A percentile compares a stretch with the other conserved stretches of the same genome.
These are phyloP conservation scores for Pitangus sulphuratus DNA, from an alignment of 2,797 vertebrate genomes.

Conservation along the genomic window DNA sequence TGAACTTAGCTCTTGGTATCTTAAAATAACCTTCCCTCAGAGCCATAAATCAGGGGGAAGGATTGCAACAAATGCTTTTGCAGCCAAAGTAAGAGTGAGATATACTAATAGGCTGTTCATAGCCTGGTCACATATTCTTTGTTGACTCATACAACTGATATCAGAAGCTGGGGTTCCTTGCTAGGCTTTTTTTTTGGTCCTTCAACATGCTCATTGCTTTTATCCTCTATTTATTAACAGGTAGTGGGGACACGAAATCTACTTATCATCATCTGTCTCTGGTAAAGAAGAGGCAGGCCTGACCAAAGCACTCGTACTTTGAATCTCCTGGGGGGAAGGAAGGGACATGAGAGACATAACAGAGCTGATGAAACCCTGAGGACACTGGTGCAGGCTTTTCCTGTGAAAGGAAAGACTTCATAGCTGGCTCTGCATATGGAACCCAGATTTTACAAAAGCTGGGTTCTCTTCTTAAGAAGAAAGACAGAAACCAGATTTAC, in stretches of 20 bases:
- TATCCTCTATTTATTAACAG: not conserved
- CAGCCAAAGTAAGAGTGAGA: not conserved
- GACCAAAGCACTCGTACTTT: not conserved
- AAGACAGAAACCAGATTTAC: conserved; percentile 53
- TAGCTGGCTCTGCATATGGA: conserved; percentile 66
- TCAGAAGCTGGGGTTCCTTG: not conserved
- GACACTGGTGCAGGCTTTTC: conserved; percentile 61
- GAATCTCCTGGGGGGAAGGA: conserved; percentile 17
- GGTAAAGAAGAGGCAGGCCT: not conserved
- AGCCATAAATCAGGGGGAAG: not conserved
- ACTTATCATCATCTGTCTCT: not conserved
- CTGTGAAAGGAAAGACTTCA: conserved; percentile 68
- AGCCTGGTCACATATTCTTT: not conserved
- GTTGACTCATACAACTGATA: not conserved
- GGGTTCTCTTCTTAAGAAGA: conserved; percentile 48
- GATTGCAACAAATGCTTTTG: not conserved
- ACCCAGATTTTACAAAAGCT: conserved; percentile 64
- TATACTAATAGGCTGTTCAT: not conserved
- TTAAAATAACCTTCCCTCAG: conserved; percentile 18
- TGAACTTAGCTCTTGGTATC: not conserved
- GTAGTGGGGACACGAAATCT: not conserved
- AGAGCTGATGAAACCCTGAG: conserved; percentile 54
- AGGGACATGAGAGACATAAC: conserved; percentile 19
- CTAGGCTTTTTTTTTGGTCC: not conserved
- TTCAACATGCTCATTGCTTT: not conserved